Percentiles rank a stretch among this genome's conserved stretches.
Evolutionary conservation across 2,113 vertebrate genomes (phyloP).

Genomic region (Phodopus roborovskii): DNA sequence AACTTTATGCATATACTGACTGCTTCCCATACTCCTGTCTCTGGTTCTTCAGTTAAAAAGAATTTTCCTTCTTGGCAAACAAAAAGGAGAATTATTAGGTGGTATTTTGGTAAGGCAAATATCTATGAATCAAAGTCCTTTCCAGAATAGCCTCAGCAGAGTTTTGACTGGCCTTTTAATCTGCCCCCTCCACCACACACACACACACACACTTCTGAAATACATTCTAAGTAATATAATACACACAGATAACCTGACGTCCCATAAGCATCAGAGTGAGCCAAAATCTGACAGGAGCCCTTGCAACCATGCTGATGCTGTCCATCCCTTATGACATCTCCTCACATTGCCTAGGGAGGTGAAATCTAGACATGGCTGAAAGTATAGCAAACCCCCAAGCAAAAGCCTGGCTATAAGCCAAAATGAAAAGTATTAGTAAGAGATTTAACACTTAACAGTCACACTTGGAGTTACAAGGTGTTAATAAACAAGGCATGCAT

Average conservation of each 20-base stretch:
- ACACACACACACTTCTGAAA: not conserved
- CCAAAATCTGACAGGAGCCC: not conserved
- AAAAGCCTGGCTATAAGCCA: slow-evolving; percentile 45
- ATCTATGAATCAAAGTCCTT: not conserved
- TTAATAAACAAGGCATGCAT: slow-evolving; percentile 63
- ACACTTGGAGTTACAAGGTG: slow-evolving; percentile 61
- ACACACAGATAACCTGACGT: not conserved
- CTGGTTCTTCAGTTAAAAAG: not conserved
- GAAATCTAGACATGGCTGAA: not conserved
- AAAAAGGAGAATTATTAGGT: not conserved
- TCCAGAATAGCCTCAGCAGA: not conserved
- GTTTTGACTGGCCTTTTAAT: not conserved
- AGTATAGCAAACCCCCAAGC: not conserved
- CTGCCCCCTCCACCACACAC: not conserved
- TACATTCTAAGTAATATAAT: not conserved
- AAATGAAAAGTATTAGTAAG: slow-evolving; percentile 56
- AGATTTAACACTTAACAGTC: slow-evolving; percentile 51
- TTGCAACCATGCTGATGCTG: fast-evolving
- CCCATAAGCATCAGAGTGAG: not conserved
- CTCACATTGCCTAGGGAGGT: not conserved
- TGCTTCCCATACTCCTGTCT: not conserved
- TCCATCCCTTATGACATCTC: not conserved
- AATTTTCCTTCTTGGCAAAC: not conserved
- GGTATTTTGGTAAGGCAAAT: not conserved
- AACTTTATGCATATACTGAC: not conserved